phyloP scores from a whole-genome alignment of 30 jellyfish, hydroid and myxozoan genomes.

The Turritopsis dohrnii region DNA sequence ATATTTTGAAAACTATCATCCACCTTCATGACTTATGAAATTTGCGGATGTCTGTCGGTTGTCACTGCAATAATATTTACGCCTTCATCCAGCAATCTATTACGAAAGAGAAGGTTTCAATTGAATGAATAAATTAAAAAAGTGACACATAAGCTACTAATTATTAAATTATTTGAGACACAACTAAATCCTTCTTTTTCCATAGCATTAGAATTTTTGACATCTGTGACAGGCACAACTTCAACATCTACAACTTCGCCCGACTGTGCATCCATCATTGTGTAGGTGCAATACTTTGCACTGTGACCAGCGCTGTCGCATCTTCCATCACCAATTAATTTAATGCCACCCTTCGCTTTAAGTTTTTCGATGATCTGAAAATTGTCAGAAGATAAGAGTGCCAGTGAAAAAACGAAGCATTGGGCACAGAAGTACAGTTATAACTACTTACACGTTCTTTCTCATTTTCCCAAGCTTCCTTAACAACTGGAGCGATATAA shows the following conservation, averaged over 20 bases:
- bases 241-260: conserved; percentile 35
- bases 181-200: conserved; percentile 36
- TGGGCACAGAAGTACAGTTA: neutral
- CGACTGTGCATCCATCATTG: conserved; percentile 25
- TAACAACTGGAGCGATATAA: conserved; percentile 1
- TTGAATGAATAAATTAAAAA: neutral
- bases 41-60: conserved; percentile 50
- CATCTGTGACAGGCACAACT: conserved; percentile 43
- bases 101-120: neutral
- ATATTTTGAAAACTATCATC: too few relatives aligned
- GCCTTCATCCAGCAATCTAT: neutral
- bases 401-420: neutral
- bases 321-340: conserved; percentile 47
- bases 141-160: neutral
- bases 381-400: too few relatives aligned
- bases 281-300: conserved; percentile 56
- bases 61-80: conserved; percentile 32
- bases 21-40: conserved; percentile 32
- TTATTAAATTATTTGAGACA: neutral
- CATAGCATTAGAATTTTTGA: conserved; percentile 39
- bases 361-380: neutral
- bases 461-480: neutral
- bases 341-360: neutral
- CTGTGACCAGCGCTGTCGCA: conserved; percentile 58
- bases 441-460: neutral